phyloP scores from a whole-genome alignment of 2,113 vertebrate genomes.

The Recurvirostra avosetta region DNA sequence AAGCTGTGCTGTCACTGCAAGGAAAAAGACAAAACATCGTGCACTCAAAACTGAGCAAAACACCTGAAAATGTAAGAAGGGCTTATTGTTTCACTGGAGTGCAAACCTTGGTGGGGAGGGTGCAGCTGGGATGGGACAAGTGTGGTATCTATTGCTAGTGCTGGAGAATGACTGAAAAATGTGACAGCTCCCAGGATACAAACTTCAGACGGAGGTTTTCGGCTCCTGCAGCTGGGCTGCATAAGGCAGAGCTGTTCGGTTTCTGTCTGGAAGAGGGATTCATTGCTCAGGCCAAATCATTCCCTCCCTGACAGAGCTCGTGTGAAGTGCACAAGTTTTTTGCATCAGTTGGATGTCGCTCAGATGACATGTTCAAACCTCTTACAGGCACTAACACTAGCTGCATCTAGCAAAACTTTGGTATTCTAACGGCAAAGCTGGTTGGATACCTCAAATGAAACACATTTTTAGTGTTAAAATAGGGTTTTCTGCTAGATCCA shows the following conservation, averaged over 20 bases:
- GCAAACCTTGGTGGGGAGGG: background rate
- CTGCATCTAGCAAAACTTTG: background rate
- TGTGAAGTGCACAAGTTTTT: background rate
- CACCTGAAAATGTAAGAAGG: background rate
- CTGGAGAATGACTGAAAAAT: background rate
- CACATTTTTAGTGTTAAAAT: background rate
- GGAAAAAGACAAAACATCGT: background rate
- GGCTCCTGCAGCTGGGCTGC: background rate
- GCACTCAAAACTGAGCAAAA: background rate
- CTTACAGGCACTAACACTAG: background rate
- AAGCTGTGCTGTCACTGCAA: background rate
- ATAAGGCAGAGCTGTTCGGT: background rate
- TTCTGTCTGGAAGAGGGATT: background rate
- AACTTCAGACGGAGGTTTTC: background rate
- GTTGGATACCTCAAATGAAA: background rate
- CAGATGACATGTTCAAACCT: background rate
- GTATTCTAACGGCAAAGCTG: background rate
- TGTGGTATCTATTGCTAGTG: background rate
- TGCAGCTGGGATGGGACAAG: background rate
- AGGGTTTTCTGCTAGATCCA: background rate
- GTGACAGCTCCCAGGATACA: background rate
- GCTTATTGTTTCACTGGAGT: background rate
- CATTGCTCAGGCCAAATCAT: background rate
- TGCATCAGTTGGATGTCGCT: background rate
- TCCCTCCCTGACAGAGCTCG: background rate